These are phyloP conservation scores for Hetaerina titia DNA, from an alignment of 2,888 invertebrate genomes.

Conservation along the genomic window DNA sequence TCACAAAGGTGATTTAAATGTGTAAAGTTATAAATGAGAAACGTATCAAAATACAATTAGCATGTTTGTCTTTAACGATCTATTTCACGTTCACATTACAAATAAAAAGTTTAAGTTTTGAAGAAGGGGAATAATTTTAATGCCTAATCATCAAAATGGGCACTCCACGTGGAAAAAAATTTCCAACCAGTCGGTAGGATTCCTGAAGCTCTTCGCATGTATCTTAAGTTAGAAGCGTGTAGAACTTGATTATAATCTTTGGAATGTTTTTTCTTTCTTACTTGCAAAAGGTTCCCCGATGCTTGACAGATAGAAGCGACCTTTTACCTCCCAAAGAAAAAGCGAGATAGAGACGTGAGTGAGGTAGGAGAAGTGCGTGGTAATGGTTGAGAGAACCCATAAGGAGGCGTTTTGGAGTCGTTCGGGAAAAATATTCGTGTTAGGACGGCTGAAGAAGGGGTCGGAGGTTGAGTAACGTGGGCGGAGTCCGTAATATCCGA, in stretches of 20 bases:
- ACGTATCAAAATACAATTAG: too few relatives aligned
- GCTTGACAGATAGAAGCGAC: background rate
- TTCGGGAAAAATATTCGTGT: background rate
- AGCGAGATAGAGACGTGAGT: background rate
- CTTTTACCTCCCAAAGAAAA: background rate
- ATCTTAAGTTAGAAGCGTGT: background rate
- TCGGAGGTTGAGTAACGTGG: conserved; percentile 34
- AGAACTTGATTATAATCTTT: background rate
- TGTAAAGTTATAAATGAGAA: too few relatives aligned
- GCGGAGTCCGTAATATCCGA: background rate
- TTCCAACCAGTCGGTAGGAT: too few relatives aligned
- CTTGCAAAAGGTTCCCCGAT: background rate
- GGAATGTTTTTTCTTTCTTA: background rate
- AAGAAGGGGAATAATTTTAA: too few relatives aligned
- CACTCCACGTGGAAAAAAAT: too few relatives aligned
- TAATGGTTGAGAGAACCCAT: background rate
- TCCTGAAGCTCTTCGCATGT: background rate
- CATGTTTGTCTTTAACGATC: too few relatives aligned
- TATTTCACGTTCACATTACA: too few relatives aligned
- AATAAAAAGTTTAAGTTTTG: too few relatives aligned
- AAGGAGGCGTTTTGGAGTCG: conserved; percentile 11
- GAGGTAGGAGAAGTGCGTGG: background rate
- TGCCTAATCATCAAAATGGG: too few relatives aligned
- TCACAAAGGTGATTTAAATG: too few relatives aligned
- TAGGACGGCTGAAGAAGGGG: background rate